These are phyloP conservation scores for Drosophila trichaetosa DNA, from an alignment of 2,888 invertebrate genomes.

Conservation along the genomic window DNA sequence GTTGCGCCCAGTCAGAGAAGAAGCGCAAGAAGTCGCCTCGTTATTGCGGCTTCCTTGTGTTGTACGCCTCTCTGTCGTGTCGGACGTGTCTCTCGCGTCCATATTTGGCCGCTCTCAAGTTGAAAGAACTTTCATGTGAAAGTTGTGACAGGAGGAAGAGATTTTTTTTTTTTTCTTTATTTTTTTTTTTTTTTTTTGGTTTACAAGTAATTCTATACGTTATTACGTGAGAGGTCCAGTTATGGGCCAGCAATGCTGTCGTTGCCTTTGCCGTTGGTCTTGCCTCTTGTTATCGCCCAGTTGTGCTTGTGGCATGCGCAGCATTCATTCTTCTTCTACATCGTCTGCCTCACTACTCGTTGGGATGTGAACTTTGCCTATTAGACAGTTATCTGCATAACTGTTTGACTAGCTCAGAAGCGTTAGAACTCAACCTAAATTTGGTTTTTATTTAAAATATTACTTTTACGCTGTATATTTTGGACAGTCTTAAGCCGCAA, in stretches of 20 bases:
- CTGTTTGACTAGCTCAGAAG: conserved; percentile 1
- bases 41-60: conserved; percentile 52
- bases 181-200: conserved; percentile 28
- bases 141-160: conserved; percentile 79
- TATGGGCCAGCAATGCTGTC: conserved; percentile 73
- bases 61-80: conserved; percentile 47
- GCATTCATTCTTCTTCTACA: conserved; percentile 21
- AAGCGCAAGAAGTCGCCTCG: conserved; percentile 59
- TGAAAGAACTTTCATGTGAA: conserved; percentile 82
- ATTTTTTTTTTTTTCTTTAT: conserved; percentile 40
- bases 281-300: conserved; percentile 32
- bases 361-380: conserved; percentile 73
- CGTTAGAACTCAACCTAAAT: neutral
- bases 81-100: conserved; percentile 60
- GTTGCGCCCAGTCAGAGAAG: conserved; percentile 50
- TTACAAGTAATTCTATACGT: conserved; percentile 74
- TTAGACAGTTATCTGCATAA: conserved; percentile 56
- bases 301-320: conserved; percentile 40
- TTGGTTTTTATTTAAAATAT: neutral
- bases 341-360: conserved; percentile 13
- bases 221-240: conserved; percentile 81
- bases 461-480: neutral
- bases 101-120: conserved; percentile 78
- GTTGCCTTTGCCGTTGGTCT: conserved; percentile 47
- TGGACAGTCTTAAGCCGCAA: neutral